phyloP scores from a whole-genome alignment of 2,113 vertebrate genomes.

The Chiloscyllium plagiosum region DNA sequence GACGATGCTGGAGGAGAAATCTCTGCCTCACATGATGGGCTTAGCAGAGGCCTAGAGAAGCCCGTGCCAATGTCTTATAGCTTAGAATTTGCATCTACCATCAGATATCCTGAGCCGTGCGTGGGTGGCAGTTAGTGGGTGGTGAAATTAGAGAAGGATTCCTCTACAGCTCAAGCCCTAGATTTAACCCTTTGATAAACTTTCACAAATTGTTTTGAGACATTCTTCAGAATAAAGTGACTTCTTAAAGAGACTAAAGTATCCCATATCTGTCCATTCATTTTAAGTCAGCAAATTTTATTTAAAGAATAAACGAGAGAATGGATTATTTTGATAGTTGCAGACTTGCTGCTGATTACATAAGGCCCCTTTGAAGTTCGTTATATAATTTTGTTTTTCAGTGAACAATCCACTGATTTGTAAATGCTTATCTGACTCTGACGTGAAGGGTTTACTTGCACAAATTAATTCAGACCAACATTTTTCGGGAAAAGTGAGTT shows the following conservation, averaged over 20 bases:
- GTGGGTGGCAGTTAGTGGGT: background rate
- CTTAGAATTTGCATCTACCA: conserved; percentile 36
- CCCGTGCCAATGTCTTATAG: background rate
- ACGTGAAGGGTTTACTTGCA: background rate
- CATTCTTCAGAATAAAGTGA: background rate
- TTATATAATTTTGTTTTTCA: background rate
- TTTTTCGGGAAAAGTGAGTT: background rate
- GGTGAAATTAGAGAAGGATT: conserved; percentile 37
- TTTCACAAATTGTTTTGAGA: background rate
- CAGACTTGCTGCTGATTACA: background rate
- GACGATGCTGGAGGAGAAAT: background rate
- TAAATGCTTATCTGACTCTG: background rate
- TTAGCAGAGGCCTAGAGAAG: conserved; percentile 46
- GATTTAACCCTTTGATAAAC: conserved; percentile 31
- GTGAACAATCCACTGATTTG: background rate
- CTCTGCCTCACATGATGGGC: conserved; percentile 42
- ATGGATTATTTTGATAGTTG: background rate
- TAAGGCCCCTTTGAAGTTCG: background rate
- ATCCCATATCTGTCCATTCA: background rate
- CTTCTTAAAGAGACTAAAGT: background rate
- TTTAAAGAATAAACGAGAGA: background rate
- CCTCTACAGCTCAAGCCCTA: conserved; percentile 17
- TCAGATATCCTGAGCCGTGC: conserved; percentile 18
- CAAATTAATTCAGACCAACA: background rate
- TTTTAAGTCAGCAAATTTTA: background rate